Evolutionary conservation across 2,113 vertebrate genomes (phyloP).

Genomic region (Tetrax tetrax): DNA sequence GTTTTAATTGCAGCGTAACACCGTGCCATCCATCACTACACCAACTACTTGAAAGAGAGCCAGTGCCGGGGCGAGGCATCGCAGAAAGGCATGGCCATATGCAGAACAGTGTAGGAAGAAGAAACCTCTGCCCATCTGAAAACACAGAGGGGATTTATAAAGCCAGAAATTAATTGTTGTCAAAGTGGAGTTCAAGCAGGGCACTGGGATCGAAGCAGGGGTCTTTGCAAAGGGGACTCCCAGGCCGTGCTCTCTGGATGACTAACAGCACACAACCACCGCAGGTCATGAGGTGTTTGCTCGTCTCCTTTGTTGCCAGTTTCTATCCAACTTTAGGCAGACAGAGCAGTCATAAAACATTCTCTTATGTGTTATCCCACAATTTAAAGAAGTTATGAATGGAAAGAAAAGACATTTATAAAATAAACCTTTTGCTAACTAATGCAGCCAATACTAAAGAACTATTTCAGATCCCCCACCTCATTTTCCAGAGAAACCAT

Average conservation of each 20-base stretch:
- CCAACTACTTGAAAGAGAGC: background rate
- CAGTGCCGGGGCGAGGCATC: background rate
- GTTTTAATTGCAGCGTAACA: background rate
- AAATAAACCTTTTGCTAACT: background rate
- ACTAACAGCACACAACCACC: background rate
- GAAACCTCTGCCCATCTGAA: background rate
- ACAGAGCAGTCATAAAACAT: background rate
- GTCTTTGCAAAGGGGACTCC: background rate
- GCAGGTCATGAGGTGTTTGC: background rate
- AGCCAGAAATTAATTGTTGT: background rate
- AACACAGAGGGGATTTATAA: background rate
- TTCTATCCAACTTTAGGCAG: background rate
- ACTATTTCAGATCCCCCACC: background rate
- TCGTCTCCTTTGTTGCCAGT: background rate
- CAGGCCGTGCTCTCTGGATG: background rate
- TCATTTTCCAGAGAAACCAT: fast-evolving
- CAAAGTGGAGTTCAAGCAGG: background rate
- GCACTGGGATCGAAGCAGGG: background rate
- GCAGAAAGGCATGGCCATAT: background rate
- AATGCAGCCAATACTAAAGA: fast-evolving
- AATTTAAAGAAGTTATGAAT: background rate
- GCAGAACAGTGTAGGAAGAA: background rate
- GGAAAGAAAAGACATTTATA: background rate
- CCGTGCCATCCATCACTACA: background rate
- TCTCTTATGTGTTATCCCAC: no score